Conservation (phyloP, 2,797 vertebrate species). For the Hippoglossus hippoglossus region DNA sequence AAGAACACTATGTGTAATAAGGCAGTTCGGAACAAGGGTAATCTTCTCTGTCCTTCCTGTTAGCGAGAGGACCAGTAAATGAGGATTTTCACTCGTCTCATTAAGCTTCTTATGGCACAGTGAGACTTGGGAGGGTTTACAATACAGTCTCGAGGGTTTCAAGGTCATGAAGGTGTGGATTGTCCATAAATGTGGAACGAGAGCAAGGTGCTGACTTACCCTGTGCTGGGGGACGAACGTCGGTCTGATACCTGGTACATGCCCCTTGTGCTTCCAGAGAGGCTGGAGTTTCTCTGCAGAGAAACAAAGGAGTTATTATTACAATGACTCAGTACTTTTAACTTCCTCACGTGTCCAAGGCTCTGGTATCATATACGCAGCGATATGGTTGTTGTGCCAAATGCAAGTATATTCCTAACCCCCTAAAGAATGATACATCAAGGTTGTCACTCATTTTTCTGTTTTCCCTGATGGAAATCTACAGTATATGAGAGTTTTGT, state of each 20-base stretch:
- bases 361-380: too few relatives aligned
- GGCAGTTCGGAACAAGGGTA: too few relatives aligned
- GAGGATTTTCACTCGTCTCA: neutral
- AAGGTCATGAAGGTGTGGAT: neutral
- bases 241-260: constrained; percentile 87
- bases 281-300: constrained; percentile 84
- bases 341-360: too few relatives aligned
- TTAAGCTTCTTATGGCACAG: constrained; percentile 8
- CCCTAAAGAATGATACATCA: too few relatives aligned
- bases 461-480: neutral
- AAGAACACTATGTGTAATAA: too few relatives aligned
- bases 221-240: constrained; percentile 86
- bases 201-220: constrained; percentile 70
- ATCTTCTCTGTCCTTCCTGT: too few relatives aligned
- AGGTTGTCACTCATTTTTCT: too few relatives aligned
- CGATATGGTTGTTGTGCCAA: too few relatives aligned
- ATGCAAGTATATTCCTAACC: too few relatives aligned
- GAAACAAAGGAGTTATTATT: constrained; percentile 8
- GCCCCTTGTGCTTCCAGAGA: constrained; percentile 84
- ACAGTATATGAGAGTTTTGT: neutral
- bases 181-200: neutral
- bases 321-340: neutral
- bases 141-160: neutral
- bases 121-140: neutral
- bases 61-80: neutral